phyloP scores from a whole-genome alignment of 2,888 invertebrate species.

The Chymomyza amoena region DNA sequence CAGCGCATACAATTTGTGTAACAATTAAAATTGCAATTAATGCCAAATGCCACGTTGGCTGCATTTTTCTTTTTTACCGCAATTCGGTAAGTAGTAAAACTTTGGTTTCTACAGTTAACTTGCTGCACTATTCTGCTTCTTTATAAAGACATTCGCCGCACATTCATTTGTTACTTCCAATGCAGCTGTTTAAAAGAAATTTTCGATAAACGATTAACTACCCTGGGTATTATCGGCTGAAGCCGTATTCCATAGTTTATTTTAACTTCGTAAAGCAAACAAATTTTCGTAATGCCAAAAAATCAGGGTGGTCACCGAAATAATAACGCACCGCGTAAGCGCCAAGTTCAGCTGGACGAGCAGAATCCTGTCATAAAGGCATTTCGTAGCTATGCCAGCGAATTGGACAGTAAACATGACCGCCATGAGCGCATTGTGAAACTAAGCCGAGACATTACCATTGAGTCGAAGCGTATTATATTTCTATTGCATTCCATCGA shows the following conservation, averaged over 20 bases:
- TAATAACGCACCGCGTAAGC: slow-evolving; percentile 41
- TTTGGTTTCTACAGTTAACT: not conserved
- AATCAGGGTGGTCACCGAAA: slow-evolving; percentile 37
- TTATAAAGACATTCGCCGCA: not conserved
- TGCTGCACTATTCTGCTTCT: not conserved
- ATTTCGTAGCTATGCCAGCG: slow-evolving; percentile 83
- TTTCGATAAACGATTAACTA: not conserved
- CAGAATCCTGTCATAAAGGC: slow-evolving; percentile 71
- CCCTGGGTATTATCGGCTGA: not conserved
- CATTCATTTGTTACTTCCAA: too few species aligned
- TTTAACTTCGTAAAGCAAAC: not conserved
- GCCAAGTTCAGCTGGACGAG: slow-evolving; percentile 54
- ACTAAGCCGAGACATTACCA: slow-evolving; percentile 89
- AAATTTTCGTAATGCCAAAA: not conserved
- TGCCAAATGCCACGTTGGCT: slow-evolving; percentile 40
- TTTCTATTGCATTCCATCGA: slow-evolving; percentile 89
- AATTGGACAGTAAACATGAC: slow-evolving; percentile 89
- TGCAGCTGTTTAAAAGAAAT: not conserved
- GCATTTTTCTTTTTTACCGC: slow-evolving; percentile 4
- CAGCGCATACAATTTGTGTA: slow-evolving; percentile 44
- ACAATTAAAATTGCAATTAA: slow-evolving; percentile 37
- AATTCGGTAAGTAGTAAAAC: not conserved
- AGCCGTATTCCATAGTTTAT: not conserved
- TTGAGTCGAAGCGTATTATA: slow-evolving; percentile 93
- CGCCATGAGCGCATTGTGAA: slow-evolving; percentile 91